Base-by-base conservation (phyloP, 2,888 invertebrate genomes). In the Drosophila quasianomalipes region DNA sequence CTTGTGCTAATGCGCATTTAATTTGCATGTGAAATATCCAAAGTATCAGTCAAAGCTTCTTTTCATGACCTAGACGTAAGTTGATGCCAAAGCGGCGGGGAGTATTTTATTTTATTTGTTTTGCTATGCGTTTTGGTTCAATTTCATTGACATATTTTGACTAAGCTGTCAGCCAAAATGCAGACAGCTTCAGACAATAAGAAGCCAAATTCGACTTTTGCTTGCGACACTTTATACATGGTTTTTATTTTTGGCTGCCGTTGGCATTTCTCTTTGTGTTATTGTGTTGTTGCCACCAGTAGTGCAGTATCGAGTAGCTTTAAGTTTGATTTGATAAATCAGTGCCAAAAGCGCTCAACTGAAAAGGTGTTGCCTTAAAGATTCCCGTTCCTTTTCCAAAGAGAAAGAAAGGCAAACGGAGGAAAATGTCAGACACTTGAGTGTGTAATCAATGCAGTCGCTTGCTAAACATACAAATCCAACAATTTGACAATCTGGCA, bases 101-200 rank as follows among this genome's bases (percentile, higher is more conserved):
- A 52, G 71, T 54, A 64, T 77, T 65, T 73, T 65, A 58, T 74
- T 73, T 82, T 74, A 70, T 79, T 84, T 84, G 76, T 72, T 72
- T 76, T 75, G 64, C 47, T 57, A n/a, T 59, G 61, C 68, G 62
- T 47, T 68, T 66, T 62, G 53, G 63, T 54, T 70, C 65, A 72
- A 67, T 69, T 85, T 90, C 89, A 86, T 86, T 86, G 86, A 81
- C 86, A 86, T 85, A 86, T 86, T 86, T 90, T 90, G 76, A 78
- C 74, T 81, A 87, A 90, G 86, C 91, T 86, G 79, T 78, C 81
- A 75, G 77, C 70, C 65, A 62, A 79, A 70, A 81, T 77, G 81
- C 74, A 76, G 76, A 83, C 80, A 68, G 67, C 39, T 61, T 58
- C 81, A 78, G 82, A 82, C 78, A 78, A 77, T 79, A 66, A 73